Base-by-base conservation (phyloP, 2,888 invertebrate species). In the Acrocyrtus sp. region DNA sequence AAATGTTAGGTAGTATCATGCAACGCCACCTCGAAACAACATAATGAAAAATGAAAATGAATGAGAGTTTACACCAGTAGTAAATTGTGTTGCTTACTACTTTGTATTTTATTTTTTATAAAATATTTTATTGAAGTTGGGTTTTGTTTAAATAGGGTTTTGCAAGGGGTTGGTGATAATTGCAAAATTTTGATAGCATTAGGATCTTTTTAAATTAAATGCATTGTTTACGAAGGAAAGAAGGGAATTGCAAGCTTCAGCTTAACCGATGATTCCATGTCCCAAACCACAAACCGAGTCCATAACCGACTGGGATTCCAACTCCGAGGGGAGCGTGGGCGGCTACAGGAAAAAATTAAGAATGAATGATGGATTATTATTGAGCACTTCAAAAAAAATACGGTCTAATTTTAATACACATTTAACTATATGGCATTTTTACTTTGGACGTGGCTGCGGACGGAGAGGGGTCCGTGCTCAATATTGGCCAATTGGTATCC, bases 401-500 rank as follows among this genome's bases (percentile, higher is more conserved):
- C n/a, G n/a, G n/a, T n/a, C n/a, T n/a, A n/a, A n/a, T 45, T 12
- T 45, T 45, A n/a, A 12, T 39, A 12, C 6, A 12, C 12, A 5
- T 12, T 12, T 5, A 45, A 17, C 8, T n/a, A n/a, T n/a, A n/a
- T n/a, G n/a, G n/a, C n/a, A n/a, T n/a, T n/a, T n/a, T n/a, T 69
- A 69, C 69, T 12, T 63, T 65, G 65, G 45, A 45, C 29, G 47
- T 65, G 65, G 53, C 51, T 58, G 22, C 72, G 72, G 39, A 50
- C 45, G 27, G 57, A 48, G 47, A 72, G 19, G 8, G 72, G 72
- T 45, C 72, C 72, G 19, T 53, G 43, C 45, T 72, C 72, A 53
- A 47, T 5, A 34, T 58, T 72, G 65, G 43, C 54, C 22, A 74
- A 57, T 15, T 67, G 27, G 70, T 76, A 78, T 56, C 67, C 63